Base-by-base conservation (phyloP, 2,797 vertebrate genomes). In the Malurus leucopterus region DNA sequence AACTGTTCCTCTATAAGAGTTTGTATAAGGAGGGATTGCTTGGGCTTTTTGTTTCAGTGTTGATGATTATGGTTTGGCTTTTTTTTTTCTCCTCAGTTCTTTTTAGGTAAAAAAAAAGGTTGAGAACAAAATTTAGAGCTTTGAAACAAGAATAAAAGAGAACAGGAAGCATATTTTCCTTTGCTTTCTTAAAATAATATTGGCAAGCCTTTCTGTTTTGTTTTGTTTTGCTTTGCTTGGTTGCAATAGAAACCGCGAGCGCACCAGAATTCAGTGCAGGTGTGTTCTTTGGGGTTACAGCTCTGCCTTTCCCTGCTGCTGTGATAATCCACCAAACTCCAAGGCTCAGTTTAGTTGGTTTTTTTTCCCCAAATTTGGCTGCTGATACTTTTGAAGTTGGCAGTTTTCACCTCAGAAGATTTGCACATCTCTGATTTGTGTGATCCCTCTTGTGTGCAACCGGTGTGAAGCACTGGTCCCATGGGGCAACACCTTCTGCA, bases 61-160 rank as follows among this genome's bases (percentile, higher is more conserved):
- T 50, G 2, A 13, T 49, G 61, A 16, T 49, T 61, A 13, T n/a
- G 9, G 13, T 4, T 0, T 27, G 6, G 0, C 0, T 5, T 22
- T 58, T 29, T n/a, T 30, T 13, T 19, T 8, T 11, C 36, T 36
- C 36, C 13, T 55, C 7, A 9, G 17, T 54, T 32, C 21, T 53
- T 86, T 82, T 49, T 29, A 2, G 22, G 40, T 34, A 7, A 57
- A 53, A 36, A 36, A 36, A 2, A 50, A 21, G 3, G 4, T 38
- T 30, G 8, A 71, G 47, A 83, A 36, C 22, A 74, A 54, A 72
- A 38, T 13, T 62, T 38, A 41, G 13, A 55, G 23, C 16, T 79
- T 61, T 58, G 3, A 30, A 89, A 73, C 4, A 67, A 41, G 41
- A 73, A 29, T 26, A 53, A 55, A 75, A 67, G 26, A 59, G n/a